These are phyloP conservation scores for Hemicentrotus pulcherrimus DNA, from an alignment of 35 echinoderm and acorn worm genomes.

Conservation along the genomic window DNA sequence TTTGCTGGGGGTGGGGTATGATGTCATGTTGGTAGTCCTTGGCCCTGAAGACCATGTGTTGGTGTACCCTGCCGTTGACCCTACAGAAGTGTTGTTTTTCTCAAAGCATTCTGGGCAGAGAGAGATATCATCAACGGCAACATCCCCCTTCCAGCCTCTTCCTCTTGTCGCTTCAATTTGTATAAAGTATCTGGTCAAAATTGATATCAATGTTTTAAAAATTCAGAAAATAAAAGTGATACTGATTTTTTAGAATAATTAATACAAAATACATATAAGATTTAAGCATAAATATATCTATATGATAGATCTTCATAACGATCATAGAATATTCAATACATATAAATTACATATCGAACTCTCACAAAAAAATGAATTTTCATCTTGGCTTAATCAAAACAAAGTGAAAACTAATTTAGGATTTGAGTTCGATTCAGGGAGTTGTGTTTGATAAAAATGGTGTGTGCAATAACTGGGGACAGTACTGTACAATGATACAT, in stretches of 20 bases:
- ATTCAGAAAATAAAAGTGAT: not conserved
- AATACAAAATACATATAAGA: not conserved
- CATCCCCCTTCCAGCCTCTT: constrained; percentile 39
- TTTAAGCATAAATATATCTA: constrained; percentile 22
- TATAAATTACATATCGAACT: too few relatives aligned
- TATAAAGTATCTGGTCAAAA: constrained; percentile 61
- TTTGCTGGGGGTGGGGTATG: not conserved
- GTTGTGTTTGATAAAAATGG: too few relatives aligned
- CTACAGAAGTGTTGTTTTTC: not conserved
- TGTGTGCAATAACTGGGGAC: too few relatives aligned
- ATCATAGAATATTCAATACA: too few relatives aligned
- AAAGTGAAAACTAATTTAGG: too few relatives aligned
- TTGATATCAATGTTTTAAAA: not conserved
- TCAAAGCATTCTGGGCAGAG: constrained; percentile 68
- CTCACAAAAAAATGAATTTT: too few relatives aligned
- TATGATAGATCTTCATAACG: not conserved
- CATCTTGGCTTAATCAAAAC: too few relatives aligned
- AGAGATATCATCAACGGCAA: constrained; percentile 73
- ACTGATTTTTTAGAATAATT: not conserved
- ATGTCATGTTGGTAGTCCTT: not conserved
- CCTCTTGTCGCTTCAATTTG: constrained; percentile 66
- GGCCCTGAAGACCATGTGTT: not conserved
- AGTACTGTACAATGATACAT: too few relatives aligned
- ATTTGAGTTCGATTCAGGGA: too few relatives aligned
- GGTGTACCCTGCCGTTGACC: constrained; percentile 19